A percentile compares a stretch with the other conserved stretches of the same genome.
These are phyloP conservation scores for Copsychus sechellarum DNA, from an alignment of 2,113 vertebrate genomes.

Conservation along the genomic window DNA sequence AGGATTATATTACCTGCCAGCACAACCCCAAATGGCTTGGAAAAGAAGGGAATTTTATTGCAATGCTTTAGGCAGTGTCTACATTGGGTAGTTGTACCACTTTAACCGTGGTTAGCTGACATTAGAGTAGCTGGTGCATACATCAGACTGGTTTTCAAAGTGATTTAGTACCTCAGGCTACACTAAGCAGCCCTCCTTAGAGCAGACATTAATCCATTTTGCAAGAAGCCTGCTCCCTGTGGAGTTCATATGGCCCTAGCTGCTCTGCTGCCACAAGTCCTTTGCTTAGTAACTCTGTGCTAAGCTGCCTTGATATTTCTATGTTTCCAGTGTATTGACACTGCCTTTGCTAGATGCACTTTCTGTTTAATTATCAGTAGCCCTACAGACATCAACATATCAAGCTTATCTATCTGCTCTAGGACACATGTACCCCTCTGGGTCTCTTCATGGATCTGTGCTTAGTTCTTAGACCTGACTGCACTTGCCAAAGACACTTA, in stretches of 20 bases:
- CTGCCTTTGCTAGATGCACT: neutral
- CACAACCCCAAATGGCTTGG: constrained; percentile 14
- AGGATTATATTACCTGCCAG: constrained; percentile 17
- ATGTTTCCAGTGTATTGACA: neutral
- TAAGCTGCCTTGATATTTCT: neutral
- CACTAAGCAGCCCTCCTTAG: neutral
- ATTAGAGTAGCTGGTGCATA: neutral
- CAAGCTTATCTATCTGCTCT: neutral
- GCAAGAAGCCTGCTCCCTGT: neutral
- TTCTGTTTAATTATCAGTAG: neutral
- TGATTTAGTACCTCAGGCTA: constrained; percentile 15
- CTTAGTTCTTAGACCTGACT: neutral
- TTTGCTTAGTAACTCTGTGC: neutral
- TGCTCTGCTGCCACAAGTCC: neutral
- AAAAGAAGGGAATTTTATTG: constrained; percentile 44
- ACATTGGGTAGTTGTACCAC: constrained; percentile 4
- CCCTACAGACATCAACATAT: neutral
- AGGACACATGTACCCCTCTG: neutral
- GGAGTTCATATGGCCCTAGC: neutral
- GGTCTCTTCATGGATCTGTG: neutral
- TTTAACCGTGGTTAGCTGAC: constrained; percentile 4
- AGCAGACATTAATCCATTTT: neutral
- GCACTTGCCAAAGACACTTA: neutral
- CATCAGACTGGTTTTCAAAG: constrained; percentile 2
- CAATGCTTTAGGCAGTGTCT: constrained; percentile 30